A percentile compares a stretch with the other conserved stretches of the same genome.
phyloP scores from a whole-genome alignment of 2,113 vertebrate species.

The Balaeniceps rex region DNA sequence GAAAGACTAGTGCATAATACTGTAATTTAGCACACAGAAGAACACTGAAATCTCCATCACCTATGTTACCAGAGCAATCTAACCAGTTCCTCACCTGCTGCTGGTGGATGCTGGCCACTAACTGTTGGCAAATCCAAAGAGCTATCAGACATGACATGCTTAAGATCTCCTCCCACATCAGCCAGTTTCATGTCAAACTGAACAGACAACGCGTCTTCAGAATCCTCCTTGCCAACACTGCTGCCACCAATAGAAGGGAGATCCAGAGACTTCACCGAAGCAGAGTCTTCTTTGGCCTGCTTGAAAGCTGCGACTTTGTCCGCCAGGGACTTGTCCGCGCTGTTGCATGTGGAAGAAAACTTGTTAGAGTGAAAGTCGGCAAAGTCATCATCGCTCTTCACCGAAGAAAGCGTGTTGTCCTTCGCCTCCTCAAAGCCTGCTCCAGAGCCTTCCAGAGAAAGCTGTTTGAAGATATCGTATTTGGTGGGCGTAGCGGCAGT shows the following conservation, averaged over 20 bases:
- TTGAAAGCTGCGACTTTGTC: conserved; percentile 93
- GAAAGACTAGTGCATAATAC: conserved; percentile 58
- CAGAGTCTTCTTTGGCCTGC: conserved; percentile 94
- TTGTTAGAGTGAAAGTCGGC: conserved; percentile 93
- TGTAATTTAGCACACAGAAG: conserved; percentile 38
- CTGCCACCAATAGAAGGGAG: conserved; percentile 96
- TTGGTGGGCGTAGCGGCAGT: conserved; percentile 65
- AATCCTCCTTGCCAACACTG: conserved; percentile 96
- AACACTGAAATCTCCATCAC: conserved; percentile 14
- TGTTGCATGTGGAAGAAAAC: conserved; percentile 81
- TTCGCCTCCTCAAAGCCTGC: conserved; percentile 81
- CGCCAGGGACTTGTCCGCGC: conserved; percentile 85
- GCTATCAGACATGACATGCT: conserved; percentile 99
- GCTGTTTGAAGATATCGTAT: conserved; percentile 90
- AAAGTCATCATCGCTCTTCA: conserved; percentile 90
- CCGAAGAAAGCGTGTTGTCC: conserved; percentile 74
- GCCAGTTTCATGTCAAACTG: conserved; percentile 99
- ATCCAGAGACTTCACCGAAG: conserved; percentile 95
- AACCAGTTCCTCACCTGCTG: conserved; percentile 99
- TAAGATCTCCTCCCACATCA: conserved; percentile 96
- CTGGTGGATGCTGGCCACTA: conserved; percentile 94
- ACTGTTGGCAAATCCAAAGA: conserved; percentile 98
- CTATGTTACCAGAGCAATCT: conserved; percentile 94
- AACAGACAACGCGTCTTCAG: conserved; percentile 94
- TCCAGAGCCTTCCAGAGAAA: conserved; percentile 84